Percentiles rank a stretch among this genome's conserved stretches.
These are phyloP conservation scores for Metellina segmentata DNA, from an alignment of 2,888 invertebrate genomes.

Conservation along the genomic window DNA sequence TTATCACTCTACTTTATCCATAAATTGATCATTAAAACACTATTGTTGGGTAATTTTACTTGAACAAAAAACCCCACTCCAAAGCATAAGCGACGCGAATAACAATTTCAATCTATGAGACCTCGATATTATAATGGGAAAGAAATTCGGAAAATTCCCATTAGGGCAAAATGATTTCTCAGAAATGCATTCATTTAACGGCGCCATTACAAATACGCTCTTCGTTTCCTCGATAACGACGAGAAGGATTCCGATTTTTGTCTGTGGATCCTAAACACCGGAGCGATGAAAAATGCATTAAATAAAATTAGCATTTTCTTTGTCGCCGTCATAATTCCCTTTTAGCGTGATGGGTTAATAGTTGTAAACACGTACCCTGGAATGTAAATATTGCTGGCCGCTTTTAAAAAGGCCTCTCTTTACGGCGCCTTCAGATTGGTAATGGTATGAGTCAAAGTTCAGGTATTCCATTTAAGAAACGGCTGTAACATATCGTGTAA, in stretches of 20 bases:
- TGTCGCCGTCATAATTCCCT: constrained; percentile 28
- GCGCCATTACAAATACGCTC: too few species aligned
- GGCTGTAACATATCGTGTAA: not conserved
- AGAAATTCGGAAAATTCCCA: constrained; percentile 5
- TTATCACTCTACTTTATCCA: not conserved
- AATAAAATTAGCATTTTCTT: constrained; percentile 41
- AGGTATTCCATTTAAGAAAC: not conserved
- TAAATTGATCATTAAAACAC: constrained; percentile 1
- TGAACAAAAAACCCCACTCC: not conserved
- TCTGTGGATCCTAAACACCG: not conserved
- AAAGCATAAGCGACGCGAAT: not conserved
- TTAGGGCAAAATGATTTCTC: constrained; percentile 5
- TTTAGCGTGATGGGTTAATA: constrained; percentile 47
- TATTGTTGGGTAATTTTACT: not conserved
- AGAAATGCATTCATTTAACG: constrained; percentile 10
- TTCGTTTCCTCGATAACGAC: not conserved
- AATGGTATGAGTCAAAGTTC: not conserved
- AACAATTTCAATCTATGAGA: not conserved
- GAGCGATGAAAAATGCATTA: constrained; percentile 41
- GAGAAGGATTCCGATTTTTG: not conserved
- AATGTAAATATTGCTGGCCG: constrained; percentile 11
- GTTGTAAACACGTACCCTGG: constrained; percentile 6
- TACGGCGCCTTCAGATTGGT: not conserved
- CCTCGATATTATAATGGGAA: not conserved
- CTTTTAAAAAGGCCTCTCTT: not conserved